A percentile compares a stretch with the other conserved stretches of the same genome.
These are phyloP conservation scores for Cephus spinipes DNA, from an alignment of 2,888 invertebrate species.

Conservation along the genomic window DNA sequence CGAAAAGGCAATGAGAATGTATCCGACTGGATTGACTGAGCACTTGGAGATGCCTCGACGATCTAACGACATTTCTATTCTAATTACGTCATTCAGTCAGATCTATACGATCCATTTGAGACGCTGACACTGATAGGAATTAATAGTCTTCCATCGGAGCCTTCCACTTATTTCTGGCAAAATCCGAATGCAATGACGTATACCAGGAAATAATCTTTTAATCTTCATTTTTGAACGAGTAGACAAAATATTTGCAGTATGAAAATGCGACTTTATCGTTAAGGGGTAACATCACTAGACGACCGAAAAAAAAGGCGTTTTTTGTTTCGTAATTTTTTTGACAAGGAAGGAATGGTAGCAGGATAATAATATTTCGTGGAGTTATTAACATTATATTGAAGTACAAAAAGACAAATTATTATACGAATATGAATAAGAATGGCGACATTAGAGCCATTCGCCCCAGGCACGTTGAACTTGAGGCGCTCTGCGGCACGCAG, in stretches of 20 bases:
- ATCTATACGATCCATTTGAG: conserved; percentile 23
- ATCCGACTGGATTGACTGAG: conserved; percentile 21
- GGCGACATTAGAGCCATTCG: no score
- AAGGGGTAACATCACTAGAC: no score
- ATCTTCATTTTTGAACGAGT: neutral
- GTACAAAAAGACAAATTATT: no score
- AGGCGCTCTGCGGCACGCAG: no score
- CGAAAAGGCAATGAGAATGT: conserved; percentile 26
- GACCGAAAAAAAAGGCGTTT: no score
- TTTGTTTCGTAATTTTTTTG: no score
- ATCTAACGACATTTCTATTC: conserved; percentile 24
- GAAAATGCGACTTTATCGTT: neutral
- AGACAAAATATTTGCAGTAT: neutral
- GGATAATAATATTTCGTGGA: no score
- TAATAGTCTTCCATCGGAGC: conserved; percentile 9
- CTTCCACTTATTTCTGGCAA: neutral
- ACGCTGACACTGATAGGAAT: conserved; percentile 24
- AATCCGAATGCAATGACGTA: neutral
- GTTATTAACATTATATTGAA: no score
- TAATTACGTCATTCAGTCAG: conserved; percentile 19
- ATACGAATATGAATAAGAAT: no score
- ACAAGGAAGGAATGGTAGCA: no score
- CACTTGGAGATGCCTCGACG: conserved; percentile 14
- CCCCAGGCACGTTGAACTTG: no score
- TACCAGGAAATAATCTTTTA: neutral